These are phyloP conservation scores for Silurus glanis DNA, from an alignment of 2,113 vertebrate genomes.

Conservation along the genomic window DNA sequence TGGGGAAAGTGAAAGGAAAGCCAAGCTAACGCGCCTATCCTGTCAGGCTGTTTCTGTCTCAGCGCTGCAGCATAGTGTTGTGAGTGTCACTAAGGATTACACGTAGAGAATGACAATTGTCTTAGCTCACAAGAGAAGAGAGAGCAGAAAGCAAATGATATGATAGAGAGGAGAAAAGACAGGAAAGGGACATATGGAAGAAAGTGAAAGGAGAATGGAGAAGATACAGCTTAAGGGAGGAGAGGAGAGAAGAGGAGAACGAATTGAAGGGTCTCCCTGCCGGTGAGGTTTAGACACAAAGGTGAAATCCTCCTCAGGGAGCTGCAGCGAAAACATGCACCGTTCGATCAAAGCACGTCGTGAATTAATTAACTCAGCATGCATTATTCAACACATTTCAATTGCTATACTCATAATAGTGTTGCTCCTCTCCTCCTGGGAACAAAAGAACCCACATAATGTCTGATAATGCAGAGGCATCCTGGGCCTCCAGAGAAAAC, in stretches of 20 bases:
- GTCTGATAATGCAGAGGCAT: slow-evolving; percentile 50
- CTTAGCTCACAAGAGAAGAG: slow-evolving; percentile 24
- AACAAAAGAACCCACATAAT: slow-evolving; percentile 54
- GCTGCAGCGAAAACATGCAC: slow-evolving; percentile 62
- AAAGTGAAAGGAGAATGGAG: slow-evolving; percentile 13
- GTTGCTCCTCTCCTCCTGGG: slow-evolving; percentile 51
- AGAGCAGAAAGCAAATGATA: slow-evolving; percentile 20
- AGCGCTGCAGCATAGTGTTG: background rate
- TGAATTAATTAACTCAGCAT: slow-evolving; percentile 64
- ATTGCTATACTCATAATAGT: slow-evolving; percentile 55
- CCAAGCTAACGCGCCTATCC: slow-evolving; percentile 8
- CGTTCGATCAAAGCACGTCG: slow-evolving; percentile 66
- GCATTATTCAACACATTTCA: slow-evolving; percentile 61
- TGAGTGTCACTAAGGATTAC: slow-evolving; percentile 55
- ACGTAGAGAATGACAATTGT: slow-evolving; percentile 50
- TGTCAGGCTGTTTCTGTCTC: background rate
- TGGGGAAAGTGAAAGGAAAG: slow-evolving; percentile 10
- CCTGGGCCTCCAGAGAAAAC: slow-evolving; percentile 47
- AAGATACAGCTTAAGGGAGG: background rate
- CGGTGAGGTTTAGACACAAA: slow-evolving; percentile 49
- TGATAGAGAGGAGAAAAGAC: slow-evolving; percentile 15
- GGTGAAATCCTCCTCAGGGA: slow-evolving; percentile 65
- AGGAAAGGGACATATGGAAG: background rate
- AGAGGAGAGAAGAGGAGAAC: slow-evolving; percentile 36
- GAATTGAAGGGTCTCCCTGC: slow-evolving; percentile 57